Percentiles rank a stretch among this genome's conserved stretches.
phyloP scores from a whole-genome alignment of 2,888 invertebrate genomes.

The Eupithecia exiguata region DNA sequence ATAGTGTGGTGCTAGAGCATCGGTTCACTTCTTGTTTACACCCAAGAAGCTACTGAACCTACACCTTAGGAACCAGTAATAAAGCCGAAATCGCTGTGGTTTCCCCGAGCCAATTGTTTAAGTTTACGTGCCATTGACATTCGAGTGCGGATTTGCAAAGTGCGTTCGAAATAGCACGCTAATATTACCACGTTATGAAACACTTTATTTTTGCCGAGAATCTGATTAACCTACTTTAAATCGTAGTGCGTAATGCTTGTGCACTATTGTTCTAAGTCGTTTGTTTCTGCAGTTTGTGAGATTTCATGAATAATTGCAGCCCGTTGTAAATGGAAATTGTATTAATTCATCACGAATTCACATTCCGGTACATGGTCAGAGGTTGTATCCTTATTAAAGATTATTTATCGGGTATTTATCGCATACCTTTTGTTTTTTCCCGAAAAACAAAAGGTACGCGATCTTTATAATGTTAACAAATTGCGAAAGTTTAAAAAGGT shows the following conservation, averaged over 20 bases:
- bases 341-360: too few relatives aligned
- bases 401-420: too few relatives aligned
- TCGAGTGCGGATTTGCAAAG: constrained; percentile 56
- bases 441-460: too few relatives aligned
- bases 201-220: constrained; percentile 48
- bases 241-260: constrained; percentile 16
- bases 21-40: constrained; percentile 25
- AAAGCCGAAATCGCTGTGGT: constrained; percentile 46
- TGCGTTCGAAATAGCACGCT: constrained; percentile 63
- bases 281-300: constrained; percentile 14
- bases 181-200: constrained; percentile 53
- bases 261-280: constrained; percentile 14
- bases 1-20: constrained; percentile 13
- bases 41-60: constrained; percentile 14
- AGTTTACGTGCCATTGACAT: constrained; percentile 78
- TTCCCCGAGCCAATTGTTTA: constrained; percentile 16
- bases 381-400: not conserved
- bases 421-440: too few relatives aligned
- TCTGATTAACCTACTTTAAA: constrained; percentile 45
- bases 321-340: constrained; percentile 1
- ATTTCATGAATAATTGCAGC: not conserved
- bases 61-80: constrained; percentile 39
- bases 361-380: not conserved
- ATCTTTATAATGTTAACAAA: too few relatives aligned
- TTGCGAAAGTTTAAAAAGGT: too few relatives aligned